These are phyloP conservation scores for Cranoglanis bouderius DNA, from an alignment of 2,113 vertebrate species.

Conservation along the genomic window DNA sequence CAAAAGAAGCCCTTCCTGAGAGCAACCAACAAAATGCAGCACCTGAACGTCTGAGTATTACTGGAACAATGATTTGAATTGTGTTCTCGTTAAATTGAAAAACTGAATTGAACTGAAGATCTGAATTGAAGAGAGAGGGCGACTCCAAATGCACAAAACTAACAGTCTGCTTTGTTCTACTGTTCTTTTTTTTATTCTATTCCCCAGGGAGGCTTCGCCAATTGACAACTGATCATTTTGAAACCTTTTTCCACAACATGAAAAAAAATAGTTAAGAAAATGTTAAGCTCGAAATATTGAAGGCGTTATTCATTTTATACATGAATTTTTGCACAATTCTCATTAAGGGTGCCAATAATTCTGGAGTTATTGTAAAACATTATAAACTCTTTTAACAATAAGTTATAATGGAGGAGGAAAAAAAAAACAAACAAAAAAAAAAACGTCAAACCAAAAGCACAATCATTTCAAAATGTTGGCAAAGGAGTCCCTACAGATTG, in stretches of 20 bases:
- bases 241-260: neutral
- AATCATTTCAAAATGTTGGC: constrained; percentile 70
- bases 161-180: neutral
- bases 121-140: neutral
- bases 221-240: neutral
- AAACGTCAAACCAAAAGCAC: constrained; percentile 70
- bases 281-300: neutral
- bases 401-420: constrained; percentile 99
- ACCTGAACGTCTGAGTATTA: neutral
- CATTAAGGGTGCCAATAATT: constrained; percentile 84
- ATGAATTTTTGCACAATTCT: neutral
- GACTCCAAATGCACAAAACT: neutral
- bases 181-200: neutral
- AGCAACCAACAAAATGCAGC: neutral
- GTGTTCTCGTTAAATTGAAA: neutral
- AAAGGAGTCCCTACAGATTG: constrained; percentile 57
- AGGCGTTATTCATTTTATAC: neutral
- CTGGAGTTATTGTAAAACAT: constrained; percentile 79
- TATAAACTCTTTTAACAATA: constrained; percentile 98
- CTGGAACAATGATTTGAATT: neutral
- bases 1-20: neutral
- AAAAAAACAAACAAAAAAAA: constrained; percentile 76
- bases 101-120: neutral
- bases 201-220: neutral
- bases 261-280: neutral